Evolutionary conservation across 2,113 vertebrate genomes (phyloP), one percentile per base, ranked within the genome.

Genomic region (Gobiocypris rarus): DNA sequence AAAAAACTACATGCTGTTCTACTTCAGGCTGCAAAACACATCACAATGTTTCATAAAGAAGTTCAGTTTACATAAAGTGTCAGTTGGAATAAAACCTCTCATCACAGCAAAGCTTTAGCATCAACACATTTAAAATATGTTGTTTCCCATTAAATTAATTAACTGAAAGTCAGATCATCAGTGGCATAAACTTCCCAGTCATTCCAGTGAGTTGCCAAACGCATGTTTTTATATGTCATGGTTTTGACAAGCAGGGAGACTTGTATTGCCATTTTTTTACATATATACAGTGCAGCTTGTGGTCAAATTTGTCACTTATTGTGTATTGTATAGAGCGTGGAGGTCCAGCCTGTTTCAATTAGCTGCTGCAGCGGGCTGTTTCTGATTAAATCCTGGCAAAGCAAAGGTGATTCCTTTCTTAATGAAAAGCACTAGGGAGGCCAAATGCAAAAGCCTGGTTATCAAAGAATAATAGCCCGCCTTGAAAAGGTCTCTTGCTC

Each of bases 311-410:
- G 67, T 87, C 83, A 86, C 87, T 87, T 88, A 87, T 83, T 89
- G 86, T 85, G 82, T 77, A 84, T 81, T 82, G 77, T 87, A 87
- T 87, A 85, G 82, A 86, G 75, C 88, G 59, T 81, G 88, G 89
- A 91, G 90, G 89, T 91, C 90, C 90, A 91, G 75, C 88, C 88
- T 91, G 90, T 82, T 91, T 84, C 83, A 90, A 87, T 91, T 90
- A 91, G 75, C 61, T 81, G 28, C 82, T 75, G 80, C 24, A 78
- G 79, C n/a, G 38, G 81, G 28, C 90, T 88, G 90, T 80, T 91
- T 86, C 88, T 90, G 85, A 88, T 91, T 91, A 91, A 85, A 70
- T 88, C 84, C 83, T 90, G 89, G 90, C 89, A 88, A 85, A 85
- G 83, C 84, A 59, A 87, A 87, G 89, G 87, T 90, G 88, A 89